Evolutionary conservation across 2,797 vertebrate species (phyloP), one percentile per base, ranked within the genome.

Genomic region (Heterohyrax brucei): DNA sequence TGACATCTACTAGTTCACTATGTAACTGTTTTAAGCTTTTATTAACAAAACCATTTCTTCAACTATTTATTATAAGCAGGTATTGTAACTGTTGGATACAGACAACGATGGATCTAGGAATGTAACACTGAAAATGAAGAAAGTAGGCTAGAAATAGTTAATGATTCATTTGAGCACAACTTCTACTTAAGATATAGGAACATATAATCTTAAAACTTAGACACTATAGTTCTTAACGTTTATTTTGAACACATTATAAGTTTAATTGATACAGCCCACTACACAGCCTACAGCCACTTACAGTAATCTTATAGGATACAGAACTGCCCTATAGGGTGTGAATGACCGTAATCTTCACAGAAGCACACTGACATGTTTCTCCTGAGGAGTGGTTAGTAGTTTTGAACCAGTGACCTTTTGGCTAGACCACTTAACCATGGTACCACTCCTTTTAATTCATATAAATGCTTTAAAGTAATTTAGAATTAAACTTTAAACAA

Each of bases 401-500:
- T 53, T 53, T 13, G 13, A 53, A 53, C 50, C 50, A 53, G 8
- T 13, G 50, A 53, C 50, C 50, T 53, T 53, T 53, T 8, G 50
- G 50, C 13, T 53, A 53, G 50, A 53, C 8, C 50, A 53, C 50
- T 53, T 53, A 53, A 53, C 50, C 50, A 53, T 13, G 8, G 50
- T 13, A 53, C 13, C 50, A 53, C 50, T 53, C 50, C 50, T 70
- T 70, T n/a, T n/a, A n/a, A 70, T n/a, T 70, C 4, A 33, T 72
- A 68, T 64, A 80, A 88, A 66, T 44, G 33, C 5, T 18, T 82
- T 88, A 68, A 84, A 91, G 75, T 68, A 92, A 50, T 72, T 83
- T 89, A 87, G 87, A 79, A 80, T 80, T 87, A 79, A 94, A 72
- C 48, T 84, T 83, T 56, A 87, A 87, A 78, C 50, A 79, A 91